Evolutionary conservation across 2,797 vertebrate genomes (phyloP), one percentile per base, ranked within the genome.

Genomic region (Arnoldichthys spilopterus): DNA sequence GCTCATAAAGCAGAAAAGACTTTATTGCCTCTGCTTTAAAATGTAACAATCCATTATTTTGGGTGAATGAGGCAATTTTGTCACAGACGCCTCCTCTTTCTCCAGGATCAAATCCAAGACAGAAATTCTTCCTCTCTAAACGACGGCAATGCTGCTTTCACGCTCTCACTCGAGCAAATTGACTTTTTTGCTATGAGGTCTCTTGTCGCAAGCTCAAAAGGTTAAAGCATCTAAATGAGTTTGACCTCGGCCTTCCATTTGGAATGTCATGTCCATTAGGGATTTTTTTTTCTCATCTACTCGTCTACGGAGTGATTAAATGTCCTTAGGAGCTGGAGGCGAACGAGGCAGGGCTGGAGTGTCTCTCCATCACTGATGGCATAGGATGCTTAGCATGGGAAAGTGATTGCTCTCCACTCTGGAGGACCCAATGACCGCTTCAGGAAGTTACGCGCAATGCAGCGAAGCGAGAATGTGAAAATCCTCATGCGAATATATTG

Each of bases 281-380:
- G 30, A 20, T 69, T 51, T 28, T 49, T 22, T 47, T 34, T 58
- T 34, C 37, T 64, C 4, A 2, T 40, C 47, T 47, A 26, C 30
- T 20, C 47, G 70, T 58, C 43, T 61, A 1, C 30, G 51, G 58
- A 84, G 76, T 69, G 67, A 81, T 78, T 81, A 84, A 81, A 78
- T 77, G 79, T 82, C 77, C 61, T 72, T 61, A 32, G 43, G 26
- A 74, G 74, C 76, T 30, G 28, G 66, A 70, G 69, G 77, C 68
- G 76, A 73, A 66, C 58, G 40, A 43, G 74, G 61, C 59, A 62
- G 58, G 47, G 56, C n/a, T 78, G 79, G 54, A 78, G 68, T 62
- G 34, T 49, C 79, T 72, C 70, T 64, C 24, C 24, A n/a, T 73
- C 70, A 34, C 61, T 62, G 24, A 67, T 47, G 37, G 61, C 18